These are phyloP conservation scores for Heliconius charithonia DNA, from an alignment of 2,888 invertebrate species.

Conservation along the genomic window DNA sequence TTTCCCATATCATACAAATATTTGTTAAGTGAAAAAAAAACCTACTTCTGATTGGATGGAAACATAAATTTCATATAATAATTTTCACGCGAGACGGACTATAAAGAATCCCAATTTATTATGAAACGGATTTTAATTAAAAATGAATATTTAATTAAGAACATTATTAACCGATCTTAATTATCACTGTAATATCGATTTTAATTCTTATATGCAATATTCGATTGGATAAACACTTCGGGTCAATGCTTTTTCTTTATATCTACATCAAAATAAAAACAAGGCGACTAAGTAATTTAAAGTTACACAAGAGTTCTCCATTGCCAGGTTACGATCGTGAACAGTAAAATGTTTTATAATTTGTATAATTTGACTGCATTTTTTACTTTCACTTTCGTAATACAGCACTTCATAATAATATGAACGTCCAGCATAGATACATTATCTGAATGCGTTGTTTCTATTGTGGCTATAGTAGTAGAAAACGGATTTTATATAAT, in stretches of 20 bases:
- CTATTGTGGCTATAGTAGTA: background rate
- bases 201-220: background rate
- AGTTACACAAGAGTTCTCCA: conserved; percentile 26
- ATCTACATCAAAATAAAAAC: conserved; percentile 23
- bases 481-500: background rate
- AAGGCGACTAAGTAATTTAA: conserved; percentile 25
- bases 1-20: too few species aligned
- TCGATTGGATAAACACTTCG: background rate
- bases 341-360: conserved; percentile 7
- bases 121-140: background rate
- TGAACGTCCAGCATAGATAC: background rate
- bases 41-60: too few species aligned
- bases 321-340: conserved; percentile 13
- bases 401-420: conserved; percentile 9
- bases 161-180: background rate
- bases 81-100: too few species aligned
- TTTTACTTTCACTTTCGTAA: conserved; percentile 25
- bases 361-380: conserved; percentile 20
- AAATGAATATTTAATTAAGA: conserved; percentile 1
- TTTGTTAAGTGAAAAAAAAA: too few species aligned
- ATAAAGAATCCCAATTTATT: background rate
- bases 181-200: background rate
- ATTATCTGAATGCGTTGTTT: background rate
- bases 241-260: conserved; percentile 17
- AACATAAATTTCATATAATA: background rate